phyloP scores from a whole-genome alignment of 2,797 vertebrate species.

The Dendrocincla tyrannina region DNA sequence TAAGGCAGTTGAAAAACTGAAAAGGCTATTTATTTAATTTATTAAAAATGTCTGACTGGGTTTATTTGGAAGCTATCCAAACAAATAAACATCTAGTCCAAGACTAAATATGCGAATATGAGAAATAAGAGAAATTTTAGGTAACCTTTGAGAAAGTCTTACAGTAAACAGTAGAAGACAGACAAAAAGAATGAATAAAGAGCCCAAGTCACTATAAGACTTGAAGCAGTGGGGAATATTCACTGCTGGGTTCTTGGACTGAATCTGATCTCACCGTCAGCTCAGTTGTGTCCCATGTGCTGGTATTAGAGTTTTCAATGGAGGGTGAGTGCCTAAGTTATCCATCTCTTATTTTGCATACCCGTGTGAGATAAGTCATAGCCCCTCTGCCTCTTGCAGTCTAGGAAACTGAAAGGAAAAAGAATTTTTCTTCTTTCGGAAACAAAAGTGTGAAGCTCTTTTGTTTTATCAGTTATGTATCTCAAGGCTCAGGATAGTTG shows the following conservation, averaged over 20 bases:
- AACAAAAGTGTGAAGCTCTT: not conserved
- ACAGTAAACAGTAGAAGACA: not conserved
- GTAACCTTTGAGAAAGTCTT: not conserved
- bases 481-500: not conserved
- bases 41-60: not conserved
- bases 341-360: not conserved
- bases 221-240: not conserved
- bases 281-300: not conserved
- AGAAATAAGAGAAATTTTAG: not conserved
- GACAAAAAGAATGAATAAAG: not conserved
- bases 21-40: not conserved
- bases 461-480: not conserved
- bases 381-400: not conserved
- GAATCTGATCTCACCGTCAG: not conserved
- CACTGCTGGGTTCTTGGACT: not conserved
- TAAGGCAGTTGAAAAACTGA: not conserved
- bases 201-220: not conserved
- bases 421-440: not conserved
- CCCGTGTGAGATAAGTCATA: not conserved
- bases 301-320: not conserved
- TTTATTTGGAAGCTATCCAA: conserved; percentile 1
- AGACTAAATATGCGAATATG: not conserved
- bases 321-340: not conserved
- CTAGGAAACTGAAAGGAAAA: not conserved
- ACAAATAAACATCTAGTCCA: not conserved